Conservation (phyloP, 1,140 invertebrate genomes). For the Ptiloglossa arizonensis region DNA sequence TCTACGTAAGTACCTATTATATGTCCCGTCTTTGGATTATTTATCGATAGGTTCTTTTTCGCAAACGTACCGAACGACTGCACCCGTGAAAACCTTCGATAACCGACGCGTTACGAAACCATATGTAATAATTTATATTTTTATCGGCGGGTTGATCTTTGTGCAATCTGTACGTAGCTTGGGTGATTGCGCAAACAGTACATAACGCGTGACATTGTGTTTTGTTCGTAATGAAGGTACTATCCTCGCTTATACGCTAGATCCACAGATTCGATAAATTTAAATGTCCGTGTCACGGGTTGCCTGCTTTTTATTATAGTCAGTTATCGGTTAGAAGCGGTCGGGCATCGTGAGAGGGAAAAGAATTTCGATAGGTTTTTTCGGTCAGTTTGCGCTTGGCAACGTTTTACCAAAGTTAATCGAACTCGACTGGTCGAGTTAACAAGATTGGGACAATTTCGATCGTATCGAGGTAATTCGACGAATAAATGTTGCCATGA, state of each 20-base stretch:
- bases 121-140: background rate
- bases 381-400: no score
- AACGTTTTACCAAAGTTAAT: background rate
- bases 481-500: background rate
- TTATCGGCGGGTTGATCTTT: slow-evolving; percentile 25
- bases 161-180: slow-evolving; percentile 19
- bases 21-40: no score
- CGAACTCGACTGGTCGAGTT: background rate
- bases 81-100: no score
- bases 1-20: no score
- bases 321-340: background rate
- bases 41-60: no score
- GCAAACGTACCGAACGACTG: no score
- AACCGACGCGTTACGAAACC: no score
- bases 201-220: slow-evolving; percentile 7
- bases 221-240: slow-evolving; percentile 2
- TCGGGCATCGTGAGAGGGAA: background rate
- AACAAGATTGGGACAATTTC: background rate
- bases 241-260: background rate
- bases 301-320: slow-evolving; percentile 2
- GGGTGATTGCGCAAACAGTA: background rate
- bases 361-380: background rate
- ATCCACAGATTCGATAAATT: slow-evolving; percentile 52
- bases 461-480: background rate
- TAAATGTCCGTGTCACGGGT: slow-evolving; percentile 10